A percentile compares a stretch with the other conserved stretches of the same genome.
Conservation (phyloP, 2,797 vertebrate species). For the Propithecus deckenii region DNA sequence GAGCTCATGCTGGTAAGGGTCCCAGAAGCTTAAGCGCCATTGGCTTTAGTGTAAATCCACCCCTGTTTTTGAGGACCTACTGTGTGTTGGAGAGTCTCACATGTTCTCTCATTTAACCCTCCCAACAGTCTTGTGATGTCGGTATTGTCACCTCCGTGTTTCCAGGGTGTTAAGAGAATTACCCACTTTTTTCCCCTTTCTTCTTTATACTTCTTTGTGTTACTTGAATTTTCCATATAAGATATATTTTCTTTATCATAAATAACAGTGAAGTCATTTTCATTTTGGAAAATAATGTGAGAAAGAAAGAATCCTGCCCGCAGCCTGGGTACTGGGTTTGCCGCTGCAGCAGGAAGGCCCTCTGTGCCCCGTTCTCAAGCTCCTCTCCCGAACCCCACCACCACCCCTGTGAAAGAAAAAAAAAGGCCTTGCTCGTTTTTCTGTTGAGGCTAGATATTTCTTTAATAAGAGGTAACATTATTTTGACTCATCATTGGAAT, state of each 20-base stretch:
- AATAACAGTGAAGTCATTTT: not conserved
- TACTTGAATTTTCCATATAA: not conserved
- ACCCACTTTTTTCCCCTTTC: not conserved
- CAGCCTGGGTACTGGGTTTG: not conserved
- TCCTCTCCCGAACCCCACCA: not conserved
- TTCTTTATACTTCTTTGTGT: not conserved
- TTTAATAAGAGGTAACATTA: not conserved
- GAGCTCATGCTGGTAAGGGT: not conserved
- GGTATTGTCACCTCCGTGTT: not conserved
- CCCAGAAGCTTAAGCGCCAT: not conserved
- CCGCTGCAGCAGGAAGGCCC: not conserved
- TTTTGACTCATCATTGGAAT: not conserved
- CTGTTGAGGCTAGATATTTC: not conserved
- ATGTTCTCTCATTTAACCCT: not conserved
- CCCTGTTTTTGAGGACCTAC: not conserved
- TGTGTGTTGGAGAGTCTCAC: not conserved
- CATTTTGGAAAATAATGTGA: not conserved
- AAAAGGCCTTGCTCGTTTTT: not conserved
- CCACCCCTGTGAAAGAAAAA: not conserved
- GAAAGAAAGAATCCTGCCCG: not conserved
- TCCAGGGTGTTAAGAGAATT: not conserved
- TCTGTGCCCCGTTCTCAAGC: not conserved
- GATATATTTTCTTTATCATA: not conserved
- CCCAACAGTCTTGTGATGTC: not conserved
- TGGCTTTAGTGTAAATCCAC: not conserved